Conservation (phyloP, 2,888 invertebrate species). For the Apotomis turbidana region DNA sequence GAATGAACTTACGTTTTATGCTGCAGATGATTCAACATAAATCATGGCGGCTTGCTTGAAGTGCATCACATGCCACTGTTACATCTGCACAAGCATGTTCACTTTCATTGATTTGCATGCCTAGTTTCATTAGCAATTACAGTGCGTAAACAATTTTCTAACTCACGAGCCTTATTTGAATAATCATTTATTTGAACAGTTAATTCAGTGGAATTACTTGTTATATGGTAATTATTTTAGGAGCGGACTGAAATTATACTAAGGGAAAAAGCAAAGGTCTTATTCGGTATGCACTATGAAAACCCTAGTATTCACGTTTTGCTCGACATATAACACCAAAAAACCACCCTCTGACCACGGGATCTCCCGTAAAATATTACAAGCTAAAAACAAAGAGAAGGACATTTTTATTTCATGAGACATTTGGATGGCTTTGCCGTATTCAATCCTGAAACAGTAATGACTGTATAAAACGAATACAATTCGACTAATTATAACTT, state of each 20-base stretch:
- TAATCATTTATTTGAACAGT: constrained; percentile 11
- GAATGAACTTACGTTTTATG: constrained; percentile 11
- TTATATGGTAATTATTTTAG: not conserved
- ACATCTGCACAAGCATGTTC: constrained; percentile 43
- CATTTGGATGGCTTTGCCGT: too few species aligned
- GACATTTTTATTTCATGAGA: too few species aligned
- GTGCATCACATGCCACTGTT: constrained; percentile 18
- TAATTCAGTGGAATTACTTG: not conserved
- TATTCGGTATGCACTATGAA: too few species aligned
- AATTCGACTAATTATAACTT: not conserved
- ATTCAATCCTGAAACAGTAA: too few species aligned
- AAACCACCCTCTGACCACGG: too few species aligned
- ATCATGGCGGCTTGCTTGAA: constrained; percentile 16
- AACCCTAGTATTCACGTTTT: too few species aligned
- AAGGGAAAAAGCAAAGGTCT: too few species aligned
- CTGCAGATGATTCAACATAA: constrained; percentile 5
- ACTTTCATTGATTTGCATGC: constrained; percentile 55
- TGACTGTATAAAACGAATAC: not conserved
- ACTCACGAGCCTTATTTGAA: constrained; percentile 26
- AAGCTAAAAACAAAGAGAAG: too few species aligned
- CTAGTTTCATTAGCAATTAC: constrained; percentile 42
- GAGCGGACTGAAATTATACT: not conserved
- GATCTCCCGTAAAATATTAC: too few species aligned
- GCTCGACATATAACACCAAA: too few species aligned
- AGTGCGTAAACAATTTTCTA: constrained; percentile 22